phyloP scores from a whole-genome alignment of 1,140 invertebrate genomes.

The Linepithema humile region DNA sequence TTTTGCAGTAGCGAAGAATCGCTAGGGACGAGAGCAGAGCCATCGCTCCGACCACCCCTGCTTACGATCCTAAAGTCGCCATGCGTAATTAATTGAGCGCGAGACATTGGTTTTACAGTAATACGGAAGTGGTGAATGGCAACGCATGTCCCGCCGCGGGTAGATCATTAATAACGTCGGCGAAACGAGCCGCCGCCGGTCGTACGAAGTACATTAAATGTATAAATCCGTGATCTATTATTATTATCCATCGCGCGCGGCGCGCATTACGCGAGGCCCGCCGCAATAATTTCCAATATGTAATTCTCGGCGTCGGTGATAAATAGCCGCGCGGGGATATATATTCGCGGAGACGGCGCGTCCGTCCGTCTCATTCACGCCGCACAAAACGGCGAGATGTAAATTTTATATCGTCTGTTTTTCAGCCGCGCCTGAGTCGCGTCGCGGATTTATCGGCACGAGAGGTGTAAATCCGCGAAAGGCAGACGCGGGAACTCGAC shows the following conservation, averaged over 20 bases:
- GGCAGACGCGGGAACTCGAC: no score
- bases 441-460: constrained; percentile 17
- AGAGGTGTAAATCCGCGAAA: not conserved
- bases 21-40: no score
- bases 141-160: constrained; percentile 49
- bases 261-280: constrained; percentile 2
- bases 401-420: constrained; percentile 17
- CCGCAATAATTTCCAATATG: constrained; percentile 34
- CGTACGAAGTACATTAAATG: constrained; percentile 49
- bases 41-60: no score
- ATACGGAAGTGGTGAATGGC: constrained; percentile 66
- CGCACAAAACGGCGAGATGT: constrained; percentile 27
- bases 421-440: no score
- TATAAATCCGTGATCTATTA: constrained; percentile 48
- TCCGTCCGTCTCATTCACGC: not conserved
- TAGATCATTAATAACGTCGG: constrained; percentile 57
- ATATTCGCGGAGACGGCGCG: not conserved
- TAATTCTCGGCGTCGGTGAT: constrained; percentile 45
- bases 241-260: constrained; percentile 39
- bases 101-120: constrained; percentile 69
- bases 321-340: constrained; percentile 32
- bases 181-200: constrained; percentile 47
- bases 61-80: not conserved
- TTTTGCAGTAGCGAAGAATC: no score
- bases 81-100: constrained; percentile 55